Base-by-base conservation (phyloP, 2,888 invertebrate species). In the Tanypteryx hageni region DNA sequence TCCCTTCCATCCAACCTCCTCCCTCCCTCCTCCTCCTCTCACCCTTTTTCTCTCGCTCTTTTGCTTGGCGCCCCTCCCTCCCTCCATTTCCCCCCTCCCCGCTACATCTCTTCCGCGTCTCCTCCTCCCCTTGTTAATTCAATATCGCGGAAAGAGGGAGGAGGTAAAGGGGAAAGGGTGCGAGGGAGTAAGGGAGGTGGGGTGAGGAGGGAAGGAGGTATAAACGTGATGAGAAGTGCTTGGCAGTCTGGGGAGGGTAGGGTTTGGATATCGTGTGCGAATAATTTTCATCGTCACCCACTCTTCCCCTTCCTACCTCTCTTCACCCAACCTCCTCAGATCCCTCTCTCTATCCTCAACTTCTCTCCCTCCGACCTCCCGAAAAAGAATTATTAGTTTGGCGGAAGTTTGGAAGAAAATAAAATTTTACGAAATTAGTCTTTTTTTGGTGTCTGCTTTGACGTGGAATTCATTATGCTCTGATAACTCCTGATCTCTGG, bases 181-280 rank as follows among this genome's bases (percentile, higher is more conserved):
- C 5, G 11, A 9, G 68, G 18, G 22, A 18, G 76, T 76, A 22
- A 76, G 27, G 76, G 27, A 22, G 76, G 76, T 3, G 1, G 44
- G 44, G 5, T 44, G 44, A 44, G 44, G 5, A 5, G 27, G 76
- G 27, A 22, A 27, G 76, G 18, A 76, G 27, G 76, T 76, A 76
- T 76, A 76, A 76, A 76, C 76, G 76, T 76, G 76, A 76, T 76
- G 76, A 76, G 76, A 76, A 76, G 76, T 76, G 76, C 76, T 68
- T 68, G 68, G 68, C 68, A 68, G 68, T 68, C 68, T 76, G 76
- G 76, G 22, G 13, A 27, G 76, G 76, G 22, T 22, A 27, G 76
- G 11, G 16, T 64, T 64, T 64, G 68, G 68, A 68, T 76, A 76
- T 76, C 76, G 22, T 76, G 83, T 57, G n/a, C 56, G 83, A 83